Conservation (phyloP, 2,113 vertebrate genomes). For the Trichechus manatus region DNA sequence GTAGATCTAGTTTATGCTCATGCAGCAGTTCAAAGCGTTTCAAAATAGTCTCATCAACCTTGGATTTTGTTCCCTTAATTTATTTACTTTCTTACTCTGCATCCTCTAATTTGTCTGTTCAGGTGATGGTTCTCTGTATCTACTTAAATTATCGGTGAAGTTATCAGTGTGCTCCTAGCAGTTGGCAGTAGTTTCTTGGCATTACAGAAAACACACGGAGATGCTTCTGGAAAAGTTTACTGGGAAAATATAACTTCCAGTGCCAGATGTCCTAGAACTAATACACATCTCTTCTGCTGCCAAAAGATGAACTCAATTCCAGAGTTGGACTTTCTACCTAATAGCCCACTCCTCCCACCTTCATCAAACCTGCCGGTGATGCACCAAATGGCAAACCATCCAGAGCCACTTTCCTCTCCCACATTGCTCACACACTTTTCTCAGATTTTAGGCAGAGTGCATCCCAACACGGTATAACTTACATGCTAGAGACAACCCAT, state of each 20-base stretch:
- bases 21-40: rapidly evolving
- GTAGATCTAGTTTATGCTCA: rapidly evolving
- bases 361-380: not conserved
- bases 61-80: too few species aligned
- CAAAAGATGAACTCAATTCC: not conserved
- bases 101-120: not conserved
- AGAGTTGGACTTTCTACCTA: not conserved
- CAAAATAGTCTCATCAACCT: rapidly evolving
- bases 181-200: not conserved
- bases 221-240: not conserved
- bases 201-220: rapidly evolving
- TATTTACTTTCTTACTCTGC: not conserved
- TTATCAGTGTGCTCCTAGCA: not conserved
- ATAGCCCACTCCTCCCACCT: not conserved
- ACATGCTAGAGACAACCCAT: rapidly evolving
- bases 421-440: not conserved
- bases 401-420: not conserved
- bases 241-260: rapidly evolving
- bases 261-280: rapidly evolving
- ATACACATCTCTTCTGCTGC: not conserved
- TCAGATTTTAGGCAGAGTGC: too few species aligned
- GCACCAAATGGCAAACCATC: not conserved
- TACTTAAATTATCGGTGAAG: rapidly evolving
- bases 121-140: not conserved
- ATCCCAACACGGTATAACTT: rapidly evolving